phyloP scores from a whole-genome alignment of 2,797 vertebrate species.

The Hydrocynus forskahlii region DNA sequence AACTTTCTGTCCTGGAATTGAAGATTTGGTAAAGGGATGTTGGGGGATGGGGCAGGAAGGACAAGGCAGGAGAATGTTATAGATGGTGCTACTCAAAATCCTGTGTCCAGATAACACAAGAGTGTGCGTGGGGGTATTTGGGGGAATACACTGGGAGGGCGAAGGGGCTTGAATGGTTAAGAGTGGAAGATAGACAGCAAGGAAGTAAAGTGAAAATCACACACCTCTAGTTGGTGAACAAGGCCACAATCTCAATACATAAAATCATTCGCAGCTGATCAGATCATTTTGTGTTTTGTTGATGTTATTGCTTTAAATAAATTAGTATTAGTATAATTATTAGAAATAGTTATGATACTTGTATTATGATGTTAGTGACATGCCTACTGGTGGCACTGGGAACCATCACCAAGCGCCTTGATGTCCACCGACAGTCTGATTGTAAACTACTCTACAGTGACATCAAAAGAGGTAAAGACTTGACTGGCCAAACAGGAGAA shows the following conservation, averaged over 20 bases:
- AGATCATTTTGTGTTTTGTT: slow-evolving; percentile 26
- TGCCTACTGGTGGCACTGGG: slow-evolving; percentile 58
- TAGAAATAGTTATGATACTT: background rate
- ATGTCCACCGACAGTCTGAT: background rate
- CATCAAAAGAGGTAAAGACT: slow-evolving; percentile 16
- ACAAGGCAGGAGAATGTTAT: slow-evolving; percentile 98
- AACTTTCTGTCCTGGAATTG: slow-evolving; percentile 99
- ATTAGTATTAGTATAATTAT: slow-evolving; percentile 25
- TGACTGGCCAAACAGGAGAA: slow-evolving; percentile 65
- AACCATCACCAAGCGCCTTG: slow-evolving; percentile 27
- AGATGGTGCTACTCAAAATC: slow-evolving; percentile 83
- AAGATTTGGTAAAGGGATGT: slow-evolving; percentile 79
- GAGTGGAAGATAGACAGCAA: slow-evolving; percentile 41
- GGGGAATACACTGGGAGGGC: slow-evolving; percentile 12
- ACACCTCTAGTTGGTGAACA: slow-evolving; percentile 39
- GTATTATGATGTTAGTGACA: slow-evolving; percentile 45
- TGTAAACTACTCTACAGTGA: slow-evolving; percentile 57
- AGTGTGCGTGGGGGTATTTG: slow-evolving; percentile 17
- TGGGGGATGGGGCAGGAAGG: slow-evolving; percentile 78
- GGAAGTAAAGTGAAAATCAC: slow-evolving; percentile 30
- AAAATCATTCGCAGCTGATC: slow-evolving; percentile 31
- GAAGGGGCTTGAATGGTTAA: slow-evolving; percentile 45
- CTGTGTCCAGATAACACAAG: slow-evolving; percentile 52
- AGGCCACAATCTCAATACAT: slow-evolving; percentile 31
- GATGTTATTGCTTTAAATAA: slow-evolving; percentile 63